Evolutionary conservation across 2,888 invertebrate species (phyloP), one percentile per base, ranked within the genome.

Genomic region (Ecdyonurus torrentis): DNA sequence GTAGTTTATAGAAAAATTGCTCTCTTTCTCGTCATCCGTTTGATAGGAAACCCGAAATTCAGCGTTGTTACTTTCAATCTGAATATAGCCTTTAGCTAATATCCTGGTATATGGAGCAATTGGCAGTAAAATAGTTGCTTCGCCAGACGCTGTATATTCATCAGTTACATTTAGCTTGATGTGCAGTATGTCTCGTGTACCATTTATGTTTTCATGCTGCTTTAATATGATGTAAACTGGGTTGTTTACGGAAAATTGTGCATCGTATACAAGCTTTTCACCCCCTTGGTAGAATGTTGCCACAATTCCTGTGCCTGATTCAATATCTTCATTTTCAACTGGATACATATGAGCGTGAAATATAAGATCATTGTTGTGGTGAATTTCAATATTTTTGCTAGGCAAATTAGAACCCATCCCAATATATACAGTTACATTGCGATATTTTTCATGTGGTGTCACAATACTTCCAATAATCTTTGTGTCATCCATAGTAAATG

Each of bases 61-160:
- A 20, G 55, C 55, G 20, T 55, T 55, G 7, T 55, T 55, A 22
- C n/a, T 55, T 55, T 55, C 55, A 55, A 55, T 55, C n/a, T 55
- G 55, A 55, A 55, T 55, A 20, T 55, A 22, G n/a, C 55, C 55
- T 22, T 55, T 55, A 20, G 55, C 55, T 55, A 55, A 55, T 20
- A 55, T n/a, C 20, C n/a, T 55, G 7, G 55, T 55, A 22, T 55
- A 7, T 20, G 55, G 55, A 18, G 55, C n/a, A 55, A 55, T n/a
- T 22, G 55, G 55, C 7, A 55, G 20, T 20, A 55, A 22, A 18
- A 55, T 55, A 10, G 7, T n/a, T 5, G 55, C 55, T 22, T 22
- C 22, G 5, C 55, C 55, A 18, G 55, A 55, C 7, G 55, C 55
- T 18, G 55, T 20, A 55, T 22, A 20, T 55, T 55, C 15, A 55